Conservation (phyloP, 2,797 vertebrate genomes). For the Sebastes steindachneri region DNA sequence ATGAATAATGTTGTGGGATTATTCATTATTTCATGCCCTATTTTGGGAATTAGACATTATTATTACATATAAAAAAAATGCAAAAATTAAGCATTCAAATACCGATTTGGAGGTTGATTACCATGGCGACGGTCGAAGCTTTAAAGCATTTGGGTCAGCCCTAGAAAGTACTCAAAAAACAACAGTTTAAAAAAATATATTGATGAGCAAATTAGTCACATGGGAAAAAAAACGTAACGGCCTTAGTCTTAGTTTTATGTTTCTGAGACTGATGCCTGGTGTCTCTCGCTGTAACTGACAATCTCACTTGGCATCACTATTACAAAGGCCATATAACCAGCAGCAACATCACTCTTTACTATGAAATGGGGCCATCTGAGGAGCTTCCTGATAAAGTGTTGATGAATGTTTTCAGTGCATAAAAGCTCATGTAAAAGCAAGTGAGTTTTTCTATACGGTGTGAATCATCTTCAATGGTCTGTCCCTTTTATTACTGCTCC, state of each 20-base stretch:
- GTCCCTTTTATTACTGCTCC: conserved; percentile 29
- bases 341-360: conserved; percentile 33
- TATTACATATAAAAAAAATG: too few relatives aligned
- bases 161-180: too few relatives aligned
- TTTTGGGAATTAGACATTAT: too few relatives aligned
- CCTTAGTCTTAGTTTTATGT: conserved; percentile 4
- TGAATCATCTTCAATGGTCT: conserved; percentile 41
- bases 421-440: conserved; percentile 42
- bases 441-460: conserved; percentile 6
- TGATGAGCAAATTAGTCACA: too few relatives aligned
- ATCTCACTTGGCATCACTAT: conserved; percentile 28
- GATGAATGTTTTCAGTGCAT: conserved; percentile 48
- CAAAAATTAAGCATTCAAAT: too few relatives aligned
- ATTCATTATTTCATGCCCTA: too few relatives aligned
- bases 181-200: too few relatives aligned
- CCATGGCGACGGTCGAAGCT: too few relatives aligned
- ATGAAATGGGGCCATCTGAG: conserved; percentile 28
- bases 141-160: too few relatives aligned
- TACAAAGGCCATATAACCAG: conserved; percentile 37
- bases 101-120: too few relatives aligned
- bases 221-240: too few relatives aligned
- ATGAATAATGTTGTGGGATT: too few relatives aligned
- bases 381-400: conserved; percentile 47
- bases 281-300: conserved; percentile 27
- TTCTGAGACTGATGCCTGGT: conserved; percentile 9